These are phyloP conservation scores for Sphaerophoria rueppellii DNA, from an alignment of 2,888 invertebrate genomes.

Conservation along the genomic window DNA sequence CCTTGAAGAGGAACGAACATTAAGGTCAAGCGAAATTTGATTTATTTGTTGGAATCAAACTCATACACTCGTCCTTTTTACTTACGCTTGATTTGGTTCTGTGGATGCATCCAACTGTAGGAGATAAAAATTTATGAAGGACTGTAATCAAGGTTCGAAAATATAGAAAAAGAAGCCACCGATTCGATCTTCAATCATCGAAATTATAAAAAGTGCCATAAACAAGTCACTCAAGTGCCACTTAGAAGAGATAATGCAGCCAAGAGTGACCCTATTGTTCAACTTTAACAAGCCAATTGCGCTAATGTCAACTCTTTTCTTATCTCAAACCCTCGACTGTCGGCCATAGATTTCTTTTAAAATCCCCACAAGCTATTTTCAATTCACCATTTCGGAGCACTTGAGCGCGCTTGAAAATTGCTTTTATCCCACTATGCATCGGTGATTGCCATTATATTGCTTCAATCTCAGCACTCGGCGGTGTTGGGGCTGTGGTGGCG, in stretches of 20 bases:
- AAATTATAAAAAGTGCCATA: not conserved
- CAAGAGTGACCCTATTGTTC: slow-evolving; percentile 16
- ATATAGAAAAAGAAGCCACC: not conserved
- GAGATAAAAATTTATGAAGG: too few relatives aligned
- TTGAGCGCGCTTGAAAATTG: slow-evolving; percentile 45
- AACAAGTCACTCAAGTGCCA: not conserved
- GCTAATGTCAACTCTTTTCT: slow-evolving; percentile 26
- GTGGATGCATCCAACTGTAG: too few relatives aligned
- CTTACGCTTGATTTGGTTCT: too few relatives aligned
- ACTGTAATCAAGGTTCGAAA: too few relatives aligned
- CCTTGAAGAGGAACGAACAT: slow-evolving; percentile 7
- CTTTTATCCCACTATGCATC: slow-evolving; percentile 49
- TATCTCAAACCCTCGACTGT: not conserved
- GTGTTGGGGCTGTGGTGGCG: slow-evolving; percentile 11
- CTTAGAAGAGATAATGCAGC: slow-evolving; percentile 16
- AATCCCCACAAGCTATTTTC: slow-evolving; percentile 12
- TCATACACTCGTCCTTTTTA: too few relatives aligned
- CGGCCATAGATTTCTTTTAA: not conserved
- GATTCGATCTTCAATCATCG: not conserved
- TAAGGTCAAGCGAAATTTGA: slow-evolving; percentile 1
- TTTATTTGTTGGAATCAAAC: too few relatives aligned
- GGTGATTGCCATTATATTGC: slow-evolving; percentile 57
- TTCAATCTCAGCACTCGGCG: slow-evolving; percentile 35
- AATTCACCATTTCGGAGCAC: slow-evolving; percentile 37
- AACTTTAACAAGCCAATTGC: slow-evolving; percentile 29